Percentiles rank a stretch among this genome's conserved stretches.
phyloP scores from a whole-genome alignment of 1,140 invertebrate species.

The Calosoma granatense region DNA sequence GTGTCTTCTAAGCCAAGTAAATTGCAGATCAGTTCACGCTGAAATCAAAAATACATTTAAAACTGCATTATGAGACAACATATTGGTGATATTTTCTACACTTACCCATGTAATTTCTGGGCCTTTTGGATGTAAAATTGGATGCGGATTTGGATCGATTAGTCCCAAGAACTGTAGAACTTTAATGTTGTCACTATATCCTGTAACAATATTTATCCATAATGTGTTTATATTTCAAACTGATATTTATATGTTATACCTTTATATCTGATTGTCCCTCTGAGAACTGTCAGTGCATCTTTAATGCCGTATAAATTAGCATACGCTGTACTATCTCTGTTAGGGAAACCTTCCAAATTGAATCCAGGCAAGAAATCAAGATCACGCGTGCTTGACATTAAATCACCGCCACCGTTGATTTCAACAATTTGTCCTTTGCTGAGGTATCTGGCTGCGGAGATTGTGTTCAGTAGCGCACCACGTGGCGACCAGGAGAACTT shows the following conservation, averaged over 20 bases:
- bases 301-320: slow-evolving; percentile 74
- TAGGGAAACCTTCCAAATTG: slow-evolving; percentile 91
- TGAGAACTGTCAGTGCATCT: slow-evolving; percentile 77
- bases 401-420: slow-evolving; percentile 76
- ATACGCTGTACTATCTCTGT: slow-evolving; percentile 91
- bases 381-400: slow-evolving; percentile 68
- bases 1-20: slow-evolving; percentile 72
- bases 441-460: slow-evolving; percentile 81
- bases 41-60: slow-evolving; percentile 20
- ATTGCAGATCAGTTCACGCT: slow-evolving; percentile 79
- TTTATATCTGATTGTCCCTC: slow-evolving; percentile 85
- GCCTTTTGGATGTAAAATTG: slow-evolving; percentile 84
- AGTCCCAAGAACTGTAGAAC: slow-evolving; percentile 79
- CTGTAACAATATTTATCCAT: slow-evolving; percentile 35
- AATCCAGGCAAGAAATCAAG: slow-evolving; percentile 94
- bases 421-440: slow-evolving; percentile 79
- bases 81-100: too few species aligned
- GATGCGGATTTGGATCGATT: slow-evolving; percentile 76
- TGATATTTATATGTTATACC: too few species aligned
- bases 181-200: slow-evolving; percentile 80
- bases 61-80: too few species aligned
- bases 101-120: slow-evolving; percentile 92
- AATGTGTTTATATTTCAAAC: neutral
- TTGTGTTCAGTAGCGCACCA: slow-evolving; percentile 81
- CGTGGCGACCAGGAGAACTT: slow-evolving; percentile 97